Evolutionary conservation across 2,113 vertebrate species (phyloP).

Genomic region (Boleophthalmus pectinirostris): DNA sequence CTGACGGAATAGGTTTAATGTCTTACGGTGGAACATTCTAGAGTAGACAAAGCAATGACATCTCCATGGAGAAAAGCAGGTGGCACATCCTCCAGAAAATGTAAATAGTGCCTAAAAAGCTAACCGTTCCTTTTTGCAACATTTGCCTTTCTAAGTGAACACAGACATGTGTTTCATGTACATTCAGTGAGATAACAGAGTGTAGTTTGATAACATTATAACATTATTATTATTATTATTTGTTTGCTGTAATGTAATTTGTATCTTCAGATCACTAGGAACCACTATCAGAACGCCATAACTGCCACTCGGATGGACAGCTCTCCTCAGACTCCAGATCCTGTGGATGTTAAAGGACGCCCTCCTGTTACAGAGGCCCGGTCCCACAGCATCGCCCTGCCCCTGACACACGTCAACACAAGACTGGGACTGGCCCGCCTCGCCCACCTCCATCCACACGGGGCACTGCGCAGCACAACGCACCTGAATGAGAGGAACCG

Average conservation of each 20-base stretch:
- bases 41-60: too few species aligned
- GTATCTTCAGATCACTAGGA: constrained; percentile 85
- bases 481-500: constrained; percentile 84
- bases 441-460: constrained; percentile 69
- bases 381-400: constrained; percentile 76
- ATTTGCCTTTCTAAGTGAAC: constrained; percentile 60
- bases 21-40: too few species aligned
- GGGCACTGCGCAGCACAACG: constrained; percentile 67
- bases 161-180: constrained; percentile 54
- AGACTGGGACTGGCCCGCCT: constrained; percentile 70
- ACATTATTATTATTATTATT: neutral
- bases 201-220: neutral
- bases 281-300: constrained; percentile 94
- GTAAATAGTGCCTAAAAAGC: constrained; percentile 28
- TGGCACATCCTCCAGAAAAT: too few species aligned
- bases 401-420: constrained; percentile 64
- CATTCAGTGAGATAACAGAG: too few species aligned
- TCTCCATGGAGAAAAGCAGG: too few species aligned
- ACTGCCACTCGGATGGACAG: constrained; percentile 93
- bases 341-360: constrained; percentile 67
- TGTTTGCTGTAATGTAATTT: neutral
- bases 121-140: constrained; percentile 31
- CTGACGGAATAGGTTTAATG: too few species aligned
- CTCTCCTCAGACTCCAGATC: constrained; percentile 91
- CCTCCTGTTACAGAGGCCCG: constrained; percentile 64